phyloP scores from a whole-genome alignment of 1,140 invertebrate species.

The Penaeus vannamei region DNA sequence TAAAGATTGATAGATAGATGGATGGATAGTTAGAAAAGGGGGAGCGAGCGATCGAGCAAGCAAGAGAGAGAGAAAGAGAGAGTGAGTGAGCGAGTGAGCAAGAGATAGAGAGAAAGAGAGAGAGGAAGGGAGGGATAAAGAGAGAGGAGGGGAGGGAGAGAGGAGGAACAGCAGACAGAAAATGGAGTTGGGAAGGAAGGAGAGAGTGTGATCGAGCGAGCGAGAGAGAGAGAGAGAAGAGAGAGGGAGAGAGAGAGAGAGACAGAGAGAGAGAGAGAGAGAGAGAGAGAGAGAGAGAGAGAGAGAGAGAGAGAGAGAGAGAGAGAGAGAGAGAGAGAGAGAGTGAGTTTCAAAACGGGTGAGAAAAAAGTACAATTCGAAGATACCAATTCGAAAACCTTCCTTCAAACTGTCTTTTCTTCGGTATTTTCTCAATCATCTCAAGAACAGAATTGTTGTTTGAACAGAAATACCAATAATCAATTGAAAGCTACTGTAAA shows the following conservation, averaged over 20 bases:
- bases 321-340: not conserved
- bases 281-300: conserved; percentile 28
- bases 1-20: too few species aligned
- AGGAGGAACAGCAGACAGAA: not conserved
- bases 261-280: conserved; percentile 34
- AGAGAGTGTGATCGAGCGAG: conserved; percentile 4
- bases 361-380: too few species aligned
- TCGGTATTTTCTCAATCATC: too few species aligned
- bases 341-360: not conserved
- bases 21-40: too few species aligned
- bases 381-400: too few species aligned
- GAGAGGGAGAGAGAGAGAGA: conserved; percentile 24
- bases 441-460: too few species aligned
- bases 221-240: not conserved
- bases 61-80: too few species aligned
- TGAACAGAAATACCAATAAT: too few species aligned
- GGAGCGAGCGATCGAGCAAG: too few species aligned
- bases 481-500: too few species aligned
- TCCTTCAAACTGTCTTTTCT: too few species aligned
- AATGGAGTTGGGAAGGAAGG: not conserved
- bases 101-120: not conserved
- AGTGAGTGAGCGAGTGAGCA: not conserved
- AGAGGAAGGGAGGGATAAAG: not conserved
- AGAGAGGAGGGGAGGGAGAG: not conserved
- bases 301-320: not conserved